Evolutionary conservation across 2,113 vertebrate genomes (phyloP).

Genomic region (Canis aureus): DNA sequence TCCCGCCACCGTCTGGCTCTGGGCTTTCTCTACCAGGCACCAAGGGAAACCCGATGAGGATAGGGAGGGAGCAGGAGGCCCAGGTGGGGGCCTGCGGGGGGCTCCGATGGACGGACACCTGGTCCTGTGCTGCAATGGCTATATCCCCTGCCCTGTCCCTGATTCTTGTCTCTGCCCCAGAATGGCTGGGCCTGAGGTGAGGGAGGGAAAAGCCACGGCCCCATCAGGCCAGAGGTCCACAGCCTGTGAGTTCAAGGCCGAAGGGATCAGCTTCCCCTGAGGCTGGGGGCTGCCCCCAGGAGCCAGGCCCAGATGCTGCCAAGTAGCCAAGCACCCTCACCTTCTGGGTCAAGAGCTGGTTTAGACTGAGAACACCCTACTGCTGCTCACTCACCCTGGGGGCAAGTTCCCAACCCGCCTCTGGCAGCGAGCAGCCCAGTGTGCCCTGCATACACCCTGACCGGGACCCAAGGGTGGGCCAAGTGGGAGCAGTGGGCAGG

Average conservation of each 20-base stretch:
- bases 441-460: not conserved
- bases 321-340: not conserved
- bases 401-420: not conserved
- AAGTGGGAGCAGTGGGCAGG: not conserved
- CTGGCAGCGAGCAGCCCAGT: not conserved
- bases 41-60: not conserved
- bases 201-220: not conserved
- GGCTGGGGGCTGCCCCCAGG: not conserved
- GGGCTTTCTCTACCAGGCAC: not conserved
- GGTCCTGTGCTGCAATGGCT: too few relatives aligned
- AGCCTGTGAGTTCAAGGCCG: not conserved
- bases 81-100: too few relatives aligned
- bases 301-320: not conserved
- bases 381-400: not conserved
- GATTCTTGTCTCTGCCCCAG: not conserved
- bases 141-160: too few relatives aligned
- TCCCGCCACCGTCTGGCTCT: not conserved
- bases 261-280: not conserved
- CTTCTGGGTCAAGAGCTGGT: not conserved
- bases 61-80: too few relatives aligned
- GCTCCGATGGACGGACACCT: too few relatives aligned
- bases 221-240: not conserved
- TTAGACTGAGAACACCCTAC: not conserved
- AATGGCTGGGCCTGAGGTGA: not conserved
- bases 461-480: not conserved